These are phyloP conservation scores for Pluvialis apricaria DNA, from an alignment of 2,113 vertebrate genomes.

Conservation along the genomic window DNA sequence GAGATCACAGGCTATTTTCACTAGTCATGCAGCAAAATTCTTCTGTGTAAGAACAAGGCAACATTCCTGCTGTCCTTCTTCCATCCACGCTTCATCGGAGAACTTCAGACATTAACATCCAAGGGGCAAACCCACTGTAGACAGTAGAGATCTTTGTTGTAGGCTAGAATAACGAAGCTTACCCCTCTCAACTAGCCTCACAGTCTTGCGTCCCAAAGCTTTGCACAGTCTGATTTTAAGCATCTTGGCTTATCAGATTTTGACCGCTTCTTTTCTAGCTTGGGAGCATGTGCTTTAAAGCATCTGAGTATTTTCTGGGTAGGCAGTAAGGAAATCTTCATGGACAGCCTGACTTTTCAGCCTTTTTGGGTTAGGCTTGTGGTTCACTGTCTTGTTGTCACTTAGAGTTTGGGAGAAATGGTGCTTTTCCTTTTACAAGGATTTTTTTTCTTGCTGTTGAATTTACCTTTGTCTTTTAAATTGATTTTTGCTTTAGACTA, in stretches of 20 bases:
- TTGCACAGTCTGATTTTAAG: not conserved
- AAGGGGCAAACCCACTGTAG: not conserved
- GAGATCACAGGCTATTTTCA: not conserved
- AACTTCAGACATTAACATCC: not conserved
- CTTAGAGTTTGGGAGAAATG: not conserved
- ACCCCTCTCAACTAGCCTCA: not conserved
- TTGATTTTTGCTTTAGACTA: not conserved
- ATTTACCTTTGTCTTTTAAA: not conserved
- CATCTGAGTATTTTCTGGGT: not conserved
- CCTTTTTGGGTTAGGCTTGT: not conserved
- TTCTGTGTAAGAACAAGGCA: not conserved
- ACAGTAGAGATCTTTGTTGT: not conserved
- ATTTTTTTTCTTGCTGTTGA: not conserved
- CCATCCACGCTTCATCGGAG: not conserved
- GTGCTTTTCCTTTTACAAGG: not conserved
- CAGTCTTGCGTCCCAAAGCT: not conserved
- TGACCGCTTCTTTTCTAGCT: not conserved
- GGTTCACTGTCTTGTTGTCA: not conserved
- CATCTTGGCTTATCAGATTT: not conserved
- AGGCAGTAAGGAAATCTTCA: not conserved
- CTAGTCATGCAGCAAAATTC: not conserved
- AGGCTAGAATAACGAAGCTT: not conserved
- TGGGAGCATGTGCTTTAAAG: not conserved
- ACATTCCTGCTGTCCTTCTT: not conserved
- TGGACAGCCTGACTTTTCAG: not conserved